Evolutionary conservation across 2,888 invertebrate species (phyloP), one percentile per base, ranked within the genome.

Genomic region (Macrosiphum euphorbiae): DNA sequence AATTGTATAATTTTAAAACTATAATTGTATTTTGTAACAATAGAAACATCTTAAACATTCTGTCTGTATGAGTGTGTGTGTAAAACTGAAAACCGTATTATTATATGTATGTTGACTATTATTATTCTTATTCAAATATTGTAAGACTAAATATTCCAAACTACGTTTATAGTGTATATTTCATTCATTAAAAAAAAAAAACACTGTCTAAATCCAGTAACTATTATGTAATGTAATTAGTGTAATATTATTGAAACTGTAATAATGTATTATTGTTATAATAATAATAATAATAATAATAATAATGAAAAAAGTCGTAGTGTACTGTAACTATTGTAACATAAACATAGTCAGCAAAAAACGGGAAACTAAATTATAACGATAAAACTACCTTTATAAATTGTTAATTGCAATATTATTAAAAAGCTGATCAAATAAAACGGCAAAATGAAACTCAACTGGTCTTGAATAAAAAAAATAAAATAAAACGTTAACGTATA

Each of bases 51-150:
- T 89, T 89, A 88, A 88, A 85, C 85, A 58, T 93, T 89, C 89
- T 89, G 93, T 85, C 85, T 93, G 84, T 89, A 58, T 92, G 52
- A n/a, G 55, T 88, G 78, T 92, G 84, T 93, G 88, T 89, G 93
- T 93, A 93, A 93, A 94, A 94, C 94, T 61, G 94, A 94, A 93
- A 94, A 90, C 94, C 61, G 86, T 94, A 90, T 86, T 86, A 78
- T 28, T 84, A 55, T 85, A 86, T 85, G 50, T 61, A 88, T 89
- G 44, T 41, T 28, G 84, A 89, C 47, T 84, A 89, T 67, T 88
- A 92, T 78, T 88, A 52, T 88, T 88, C 26, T 78, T 47, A 89
- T 58, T 88, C n/a, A 93, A 84, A 84, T 47, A 93, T 85, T 93
- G 67, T 89, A 93, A 84, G 35, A 41, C 87, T 92, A 88, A 92